Evolutionary conservation across 2,797 vertebrate genomes (phyloP).

Genomic region (Eidolon dupreanum): DNA sequence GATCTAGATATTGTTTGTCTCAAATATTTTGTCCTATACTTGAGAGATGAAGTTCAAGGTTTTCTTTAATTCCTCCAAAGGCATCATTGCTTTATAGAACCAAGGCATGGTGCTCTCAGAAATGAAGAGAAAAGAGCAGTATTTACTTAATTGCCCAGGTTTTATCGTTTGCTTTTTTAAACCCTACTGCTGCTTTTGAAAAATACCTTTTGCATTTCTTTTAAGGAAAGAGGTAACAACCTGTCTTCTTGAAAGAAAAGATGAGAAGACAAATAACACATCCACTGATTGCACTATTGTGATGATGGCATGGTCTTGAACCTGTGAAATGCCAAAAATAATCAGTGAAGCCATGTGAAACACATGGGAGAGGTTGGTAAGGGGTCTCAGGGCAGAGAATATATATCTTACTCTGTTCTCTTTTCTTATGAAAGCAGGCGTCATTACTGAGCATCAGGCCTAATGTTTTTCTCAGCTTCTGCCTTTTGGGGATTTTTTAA

Average conservation of each 20-base stretch:
- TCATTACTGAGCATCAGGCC: constrained; percentile 40
- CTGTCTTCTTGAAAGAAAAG: constrained; percentile 67
- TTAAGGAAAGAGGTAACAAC: constrained; percentile 58
- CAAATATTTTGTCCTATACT: neutral
- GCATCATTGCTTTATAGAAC: neutral
- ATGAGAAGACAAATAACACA: constrained; percentile 66
- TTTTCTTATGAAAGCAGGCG: constrained; percentile 50
- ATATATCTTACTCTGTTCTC: neutral
- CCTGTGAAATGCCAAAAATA: constrained; percentile 70
- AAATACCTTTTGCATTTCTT: constrained; percentile 66
- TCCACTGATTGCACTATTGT: constrained; percentile 68
- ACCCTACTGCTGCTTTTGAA: constrained; percentile 46
- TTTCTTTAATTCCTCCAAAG: neutral
- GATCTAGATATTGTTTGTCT: neutral
- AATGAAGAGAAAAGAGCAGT: neutral
- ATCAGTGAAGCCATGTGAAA: constrained; percentile 59
- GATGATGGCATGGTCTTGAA: constrained; percentile 72
- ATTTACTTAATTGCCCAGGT: neutral
- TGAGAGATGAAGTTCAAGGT: neutral
- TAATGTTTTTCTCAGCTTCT: constrained; percentile 17
- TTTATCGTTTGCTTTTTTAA: constrained; percentile 67
- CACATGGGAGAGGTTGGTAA: constrained; percentile 15
- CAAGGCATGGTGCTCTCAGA: neutral
- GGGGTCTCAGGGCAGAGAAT: neutral
- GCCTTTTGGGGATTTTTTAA: neutral